phyloP scores from a whole-genome alignment of 2,113 vertebrate genomes.

The Bucco capensis region DNA sequence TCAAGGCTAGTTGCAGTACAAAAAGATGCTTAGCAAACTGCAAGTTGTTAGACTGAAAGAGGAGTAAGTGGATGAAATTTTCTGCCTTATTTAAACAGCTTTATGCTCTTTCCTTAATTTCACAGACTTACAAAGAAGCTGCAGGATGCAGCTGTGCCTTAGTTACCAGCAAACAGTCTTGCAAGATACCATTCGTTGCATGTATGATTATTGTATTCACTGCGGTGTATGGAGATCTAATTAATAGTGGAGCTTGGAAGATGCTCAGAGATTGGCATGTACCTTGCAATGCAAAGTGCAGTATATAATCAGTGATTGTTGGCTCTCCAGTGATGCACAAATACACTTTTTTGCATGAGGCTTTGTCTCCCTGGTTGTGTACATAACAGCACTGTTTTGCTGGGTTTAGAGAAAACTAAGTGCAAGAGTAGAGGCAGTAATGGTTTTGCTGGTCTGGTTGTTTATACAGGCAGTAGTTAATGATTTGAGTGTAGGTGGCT shows the following conservation, averaged over 20 bases:
- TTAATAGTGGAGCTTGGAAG: neutral
- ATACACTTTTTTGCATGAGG: neutral
- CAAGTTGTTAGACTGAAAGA: neutral
- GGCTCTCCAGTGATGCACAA: neutral
- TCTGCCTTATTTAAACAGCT: neutral
- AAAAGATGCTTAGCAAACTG: neutral
- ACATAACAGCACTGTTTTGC: neutral
- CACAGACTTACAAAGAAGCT: neutral
- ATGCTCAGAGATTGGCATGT: neutral
- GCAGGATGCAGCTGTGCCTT: neutral
- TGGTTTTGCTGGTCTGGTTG: neutral
- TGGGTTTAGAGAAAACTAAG: neutral
- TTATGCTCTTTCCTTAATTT: neutral
- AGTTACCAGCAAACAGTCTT: neutral
- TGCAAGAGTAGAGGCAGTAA: neutral
- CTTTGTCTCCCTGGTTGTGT: neutral
- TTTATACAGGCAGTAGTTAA: neutral
- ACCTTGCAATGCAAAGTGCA: rapidly evolving
- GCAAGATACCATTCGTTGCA: rapidly evolving
- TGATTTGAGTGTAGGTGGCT: neutral
- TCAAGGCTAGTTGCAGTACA: neutral
- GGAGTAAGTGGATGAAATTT: neutral
- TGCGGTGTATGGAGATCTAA: neutral
- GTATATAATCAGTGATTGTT: neutral
- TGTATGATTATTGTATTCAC: neutral